Evolutionary conservation across 2,797 vertebrate species (phyloP), one percentile per base, ranked within the genome.

Genomic region (Borostomias antarcticus): DNA sequence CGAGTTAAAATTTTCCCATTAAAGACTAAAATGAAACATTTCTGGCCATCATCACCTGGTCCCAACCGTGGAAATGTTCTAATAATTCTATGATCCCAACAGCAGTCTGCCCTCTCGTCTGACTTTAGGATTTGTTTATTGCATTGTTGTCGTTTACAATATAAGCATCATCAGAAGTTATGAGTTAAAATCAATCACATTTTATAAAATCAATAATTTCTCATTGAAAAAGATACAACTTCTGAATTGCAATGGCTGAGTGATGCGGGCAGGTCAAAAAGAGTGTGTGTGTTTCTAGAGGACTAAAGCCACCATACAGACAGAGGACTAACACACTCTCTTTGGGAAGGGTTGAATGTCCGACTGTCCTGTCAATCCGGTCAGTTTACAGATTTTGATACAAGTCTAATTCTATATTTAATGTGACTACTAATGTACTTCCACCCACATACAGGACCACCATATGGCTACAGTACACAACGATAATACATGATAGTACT

Each of bases 71-170:
- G 66, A 77, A 62, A n/a, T 76, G 58, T 78, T 57, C 80, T 72
- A 74, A 66, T 83, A 56, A 56, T 63, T 15, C 74, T 7, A 56
- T 80, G 81, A 81, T 81, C 76, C 50, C 80, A 80, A 85, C 71
- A 82, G 77, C 78, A 75, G 77, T 77, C 77, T 70, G 66, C 84
- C 86, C 78, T 83, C 85, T 77, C 81, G 85, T 86, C 70, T 68
- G 75, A 84, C 86, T 89, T 86, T 17, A 53, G 68, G 76, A 86
- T 57, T 52, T 70, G 68, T 83, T 89, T 92, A 92, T 90, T 93
- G 89, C 88, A 69, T 70, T 88, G 88, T n/a, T n/a, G n/a, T n/a
- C n/a, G n/a, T 91, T 85, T 89, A 89, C 83, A 89, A 62, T 78
- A 79, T 73, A 78, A 81, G 53, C 68, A 63, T 32, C 19, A 37